phyloP scores from a whole-genome alignment of 2,797 vertebrate species.

The Naso thynnoides region DNA sequence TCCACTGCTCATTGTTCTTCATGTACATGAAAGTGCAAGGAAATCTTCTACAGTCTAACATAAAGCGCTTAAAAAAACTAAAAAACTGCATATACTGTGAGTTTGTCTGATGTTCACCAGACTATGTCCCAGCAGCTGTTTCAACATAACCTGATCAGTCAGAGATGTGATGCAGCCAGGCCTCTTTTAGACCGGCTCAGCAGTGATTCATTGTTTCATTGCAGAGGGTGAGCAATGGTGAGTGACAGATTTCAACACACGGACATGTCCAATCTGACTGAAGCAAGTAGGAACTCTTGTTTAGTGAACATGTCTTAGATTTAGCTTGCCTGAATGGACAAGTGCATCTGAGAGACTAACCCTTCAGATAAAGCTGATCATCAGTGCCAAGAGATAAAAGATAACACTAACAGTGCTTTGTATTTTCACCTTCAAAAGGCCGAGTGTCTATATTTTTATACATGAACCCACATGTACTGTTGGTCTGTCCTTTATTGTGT shows the following conservation, averaged over 20 bases:
- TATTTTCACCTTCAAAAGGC: constrained; percentile 33
- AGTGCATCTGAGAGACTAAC: too few species aligned
- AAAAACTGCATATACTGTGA: constrained; percentile 13
- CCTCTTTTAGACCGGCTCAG: constrained; percentile 29
- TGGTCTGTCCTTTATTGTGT: too few species aligned
- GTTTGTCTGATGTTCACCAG: constrained; percentile 10
- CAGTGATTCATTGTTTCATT: constrained; percentile 51
- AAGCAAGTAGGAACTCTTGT: constrained; percentile 25
- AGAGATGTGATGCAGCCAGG: constrained; percentile 20
- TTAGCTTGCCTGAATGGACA: neutral
- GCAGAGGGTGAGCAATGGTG: constrained; percentile 27
- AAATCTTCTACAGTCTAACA: constrained; percentile 41
- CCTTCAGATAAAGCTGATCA: constrained; percentile 17
- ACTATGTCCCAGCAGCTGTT: constrained; percentile 29
- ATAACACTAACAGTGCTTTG: constrained; percentile 23
- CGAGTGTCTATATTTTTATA: too few species aligned
- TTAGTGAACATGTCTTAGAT: neutral
- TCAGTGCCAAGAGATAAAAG: constrained; percentile 25
- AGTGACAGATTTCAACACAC: constrained; percentile 30
- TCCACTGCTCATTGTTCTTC: constrained; percentile 78
- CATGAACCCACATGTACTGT: too few species aligned
- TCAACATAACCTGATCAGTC: constrained; percentile 25
- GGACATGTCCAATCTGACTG: constrained; percentile 4
- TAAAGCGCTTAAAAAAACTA: neutral
- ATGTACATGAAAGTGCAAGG: constrained; percentile 58